Conservation (phyloP, 2,113 vertebrate species). For the Megaceryle torquata region DNA sequence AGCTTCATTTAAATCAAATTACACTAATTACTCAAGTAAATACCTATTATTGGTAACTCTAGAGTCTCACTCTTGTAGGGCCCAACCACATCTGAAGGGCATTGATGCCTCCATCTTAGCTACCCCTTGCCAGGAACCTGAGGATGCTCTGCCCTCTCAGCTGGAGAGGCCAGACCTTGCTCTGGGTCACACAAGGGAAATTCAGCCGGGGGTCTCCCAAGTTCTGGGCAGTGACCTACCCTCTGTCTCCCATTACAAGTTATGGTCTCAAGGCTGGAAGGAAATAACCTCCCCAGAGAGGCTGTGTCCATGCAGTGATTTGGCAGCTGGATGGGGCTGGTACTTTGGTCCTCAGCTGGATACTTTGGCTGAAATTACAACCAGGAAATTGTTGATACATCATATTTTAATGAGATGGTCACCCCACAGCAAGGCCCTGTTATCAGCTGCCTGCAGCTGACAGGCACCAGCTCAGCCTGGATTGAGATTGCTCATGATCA, state of each 20-base stretch:
- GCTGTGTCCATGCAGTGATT: rapidly evolving
- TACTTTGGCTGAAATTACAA: neutral
- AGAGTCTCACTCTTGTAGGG: neutral
- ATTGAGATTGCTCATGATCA: neutral
- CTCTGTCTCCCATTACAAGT: too few relatives aligned
- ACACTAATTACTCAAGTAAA: neutral
- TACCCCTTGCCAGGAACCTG: neutral
- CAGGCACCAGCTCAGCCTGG: neutral
- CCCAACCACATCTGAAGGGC: neutral
- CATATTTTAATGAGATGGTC: neutral
- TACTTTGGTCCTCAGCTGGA: neutral
- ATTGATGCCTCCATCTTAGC: rapidly evolving
- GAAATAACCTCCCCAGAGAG: too few relatives aligned
- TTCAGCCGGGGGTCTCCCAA: neutral
- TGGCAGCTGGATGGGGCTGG: neutral
- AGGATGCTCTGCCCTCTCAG: rapidly evolving
- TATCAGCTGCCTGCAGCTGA: neutral
- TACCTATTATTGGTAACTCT: too few relatives aligned
- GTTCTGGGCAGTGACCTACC: neutral
- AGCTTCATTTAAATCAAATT: neutral
- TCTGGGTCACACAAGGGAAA: neutral
- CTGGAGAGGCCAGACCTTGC: neutral
- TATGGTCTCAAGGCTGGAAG: neutral
- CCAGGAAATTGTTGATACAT: neutral
- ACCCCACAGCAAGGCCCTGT: rapidly evolving